Evolutionary conservation across 1,140 invertebrate genomes (phyloP), one percentile per base, ranked within the genome.

Genomic region (Zaprionus davidi): DNA sequence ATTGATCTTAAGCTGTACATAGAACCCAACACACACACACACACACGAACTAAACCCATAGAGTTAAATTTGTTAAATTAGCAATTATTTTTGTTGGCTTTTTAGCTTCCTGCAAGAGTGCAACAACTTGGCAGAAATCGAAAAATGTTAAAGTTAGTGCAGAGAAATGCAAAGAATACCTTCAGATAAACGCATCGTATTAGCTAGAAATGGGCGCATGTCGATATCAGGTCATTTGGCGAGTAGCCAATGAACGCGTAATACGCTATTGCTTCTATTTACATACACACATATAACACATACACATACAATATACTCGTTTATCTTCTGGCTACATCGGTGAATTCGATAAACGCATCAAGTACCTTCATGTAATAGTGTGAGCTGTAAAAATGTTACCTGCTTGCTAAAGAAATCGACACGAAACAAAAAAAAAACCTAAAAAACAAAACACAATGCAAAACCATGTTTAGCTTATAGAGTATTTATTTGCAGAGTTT

Each of bases 301-400:
- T 26, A 59, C 26, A 36, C 17, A 53, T 5, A 28, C 63, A 46
- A 55, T 11, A 67, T 49, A 58, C 9, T 41, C 63, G 63, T 68
- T 60, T 70, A 56, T 68, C 53, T 69, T 69, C 78, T 78, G 74
- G 78, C 74, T 78, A 65, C 31, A 73, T 67, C 55, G 72, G 55
- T 55, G 65, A 71, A 59, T 36, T 69, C 46, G 71, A 69, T 69
- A 68, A 81, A 72, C 74, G 82, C 87, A 90, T 90, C 71, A 88
- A 78, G 81, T 92, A 92, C 91, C 91, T 92, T 88, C 84, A 84
- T 88, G 64, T 78, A 88, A 92, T 92, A 92, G 91, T 91, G 87
- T 88, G 91, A 92, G 91, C 91, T 92, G 91, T 92, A 92, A 92
- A 82, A 87, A 86, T 51, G 91, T 92, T 92, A 92, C 91, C 91